These are phyloP conservation scores for Procambarus clarkii DNA, from an alignment of 1,140 invertebrate genomes.

Conservation along the genomic window DNA sequence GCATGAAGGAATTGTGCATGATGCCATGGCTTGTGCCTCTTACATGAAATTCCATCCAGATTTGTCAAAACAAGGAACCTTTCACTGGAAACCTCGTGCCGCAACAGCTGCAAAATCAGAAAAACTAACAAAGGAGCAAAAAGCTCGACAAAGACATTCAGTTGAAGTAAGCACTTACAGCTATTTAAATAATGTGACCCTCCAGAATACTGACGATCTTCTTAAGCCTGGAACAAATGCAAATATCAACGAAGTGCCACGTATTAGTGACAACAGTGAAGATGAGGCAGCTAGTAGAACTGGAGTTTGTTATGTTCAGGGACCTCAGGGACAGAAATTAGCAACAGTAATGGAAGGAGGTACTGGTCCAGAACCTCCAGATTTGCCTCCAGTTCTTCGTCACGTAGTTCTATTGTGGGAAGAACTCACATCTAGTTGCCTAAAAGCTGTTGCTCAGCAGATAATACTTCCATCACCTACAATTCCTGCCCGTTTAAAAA, in stretches of 20 bases:
- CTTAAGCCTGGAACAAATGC: slow-evolving; percentile 62
- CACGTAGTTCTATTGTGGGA: slow-evolving; percentile 89
- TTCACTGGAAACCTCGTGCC: slow-evolving; percentile 72
- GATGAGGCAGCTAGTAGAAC: slow-evolving; percentile 48
- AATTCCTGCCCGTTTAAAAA: slow-evolving; percentile 76
- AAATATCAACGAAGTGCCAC: slow-evolving; percentile 68
- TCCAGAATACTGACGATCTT: slow-evolving; percentile 71
- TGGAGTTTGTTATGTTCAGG: slow-evolving; percentile 47
- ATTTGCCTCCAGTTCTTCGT: slow-evolving; percentile 90
- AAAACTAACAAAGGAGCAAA: slow-evolving; percentile 73
- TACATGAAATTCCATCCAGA: slow-evolving; percentile 96
- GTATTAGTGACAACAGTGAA: slow-evolving; percentile 50
- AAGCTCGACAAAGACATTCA: slow-evolving; percentile 86
- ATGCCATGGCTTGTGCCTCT: slow-evolving; percentile 97
- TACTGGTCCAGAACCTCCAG: slow-evolving; percentile 76
- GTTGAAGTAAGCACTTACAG: slow-evolving; percentile 83
- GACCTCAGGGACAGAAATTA: slow-evolving; percentile 59
- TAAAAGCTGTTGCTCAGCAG: slow-evolving; percentile 82
- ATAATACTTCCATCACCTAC: slow-evolving; percentile 75
- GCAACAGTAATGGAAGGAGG: slow-evolving; percentile 66
- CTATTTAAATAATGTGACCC: slow-evolving; percentile 69
- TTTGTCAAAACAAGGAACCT: slow-evolving; percentile 66
- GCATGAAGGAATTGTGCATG: slow-evolving; percentile 98
- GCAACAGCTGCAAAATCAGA: slow-evolving; percentile 71
- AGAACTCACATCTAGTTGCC: slow-evolving; percentile 84